These are phyloP conservation scores for Pristis pectinata DNA, from an alignment of 2,797 vertebrate species.

Conservation along the genomic window DNA sequence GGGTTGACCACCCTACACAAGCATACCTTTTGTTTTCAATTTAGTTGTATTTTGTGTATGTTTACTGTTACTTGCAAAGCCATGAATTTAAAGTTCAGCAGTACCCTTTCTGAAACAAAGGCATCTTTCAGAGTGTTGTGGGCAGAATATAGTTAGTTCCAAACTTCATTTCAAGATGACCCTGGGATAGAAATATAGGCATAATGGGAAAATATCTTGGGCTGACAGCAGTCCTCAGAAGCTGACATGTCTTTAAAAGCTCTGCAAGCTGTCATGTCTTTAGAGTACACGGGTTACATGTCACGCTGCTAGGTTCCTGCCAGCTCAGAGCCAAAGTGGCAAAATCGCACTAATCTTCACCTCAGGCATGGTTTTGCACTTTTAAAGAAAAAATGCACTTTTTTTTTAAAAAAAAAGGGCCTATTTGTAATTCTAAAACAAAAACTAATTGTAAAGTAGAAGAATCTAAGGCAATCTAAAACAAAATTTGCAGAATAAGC, in stretches of 20 bases:
- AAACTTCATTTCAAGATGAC: background rate
- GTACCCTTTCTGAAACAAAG: background rate
- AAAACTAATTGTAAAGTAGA: background rate
- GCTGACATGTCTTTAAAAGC: background rate
- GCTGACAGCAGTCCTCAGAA: background rate
- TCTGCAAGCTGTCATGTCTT: background rate
- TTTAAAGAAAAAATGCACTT: background rate
- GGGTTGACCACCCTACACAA: background rate
- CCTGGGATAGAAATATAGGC: background rate
- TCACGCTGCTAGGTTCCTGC: background rate
- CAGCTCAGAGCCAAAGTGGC: background rate
- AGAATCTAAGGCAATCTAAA: background rate
- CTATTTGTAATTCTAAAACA: background rate
- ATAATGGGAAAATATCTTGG: background rate
- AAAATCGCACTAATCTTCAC: background rate
- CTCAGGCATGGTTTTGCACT: background rate
- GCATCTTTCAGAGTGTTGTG: background rate
- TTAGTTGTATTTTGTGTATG: background rate
- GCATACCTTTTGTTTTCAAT: background rate
- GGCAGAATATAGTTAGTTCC: background rate
- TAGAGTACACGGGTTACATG: background rate
- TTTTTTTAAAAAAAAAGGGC: background rate
- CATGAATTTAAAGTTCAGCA: background rate
- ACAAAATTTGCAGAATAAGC: background rate
- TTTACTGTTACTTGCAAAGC: constrained; percentile 13